Conservation (phyloP, 2,797 vertebrate species). For the Epinephelus malabaricus region DNA sequence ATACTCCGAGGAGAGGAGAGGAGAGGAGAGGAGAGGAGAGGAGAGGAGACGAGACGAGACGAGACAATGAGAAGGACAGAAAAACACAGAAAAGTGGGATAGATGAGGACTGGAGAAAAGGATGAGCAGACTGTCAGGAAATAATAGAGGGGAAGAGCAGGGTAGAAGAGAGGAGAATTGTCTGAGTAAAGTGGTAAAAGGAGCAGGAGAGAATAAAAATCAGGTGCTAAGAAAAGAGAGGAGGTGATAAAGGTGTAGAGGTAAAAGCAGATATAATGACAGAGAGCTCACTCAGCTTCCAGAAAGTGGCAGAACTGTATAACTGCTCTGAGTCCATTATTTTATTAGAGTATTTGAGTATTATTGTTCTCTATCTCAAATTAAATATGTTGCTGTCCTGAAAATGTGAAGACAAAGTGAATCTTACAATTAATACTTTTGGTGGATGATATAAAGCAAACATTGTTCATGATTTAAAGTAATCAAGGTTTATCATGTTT, state of each 20-base stretch:
- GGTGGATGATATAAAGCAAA: too few species aligned
- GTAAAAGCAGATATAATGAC: background rate
- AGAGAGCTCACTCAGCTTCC: background rate
- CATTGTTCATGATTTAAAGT: too few species aligned
- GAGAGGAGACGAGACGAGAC: conserved; percentile 11
- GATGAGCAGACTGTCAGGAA: background rate
- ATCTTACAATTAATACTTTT: too few species aligned
- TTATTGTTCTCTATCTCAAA: background rate
- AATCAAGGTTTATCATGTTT: too few species aligned
- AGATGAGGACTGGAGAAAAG: background rate
- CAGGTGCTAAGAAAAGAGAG: background rate
- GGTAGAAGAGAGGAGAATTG: background rate
- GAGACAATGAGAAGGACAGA: conserved; percentile 8
- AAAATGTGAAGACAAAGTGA: background rate
- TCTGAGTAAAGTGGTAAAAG: conserved; percentile 5
- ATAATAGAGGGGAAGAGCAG: background rate
- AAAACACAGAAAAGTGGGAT: background rate
- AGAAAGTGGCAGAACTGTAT: background rate
- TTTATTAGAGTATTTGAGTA: background rate
- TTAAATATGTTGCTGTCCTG: background rate
- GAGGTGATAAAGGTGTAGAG: background rate
- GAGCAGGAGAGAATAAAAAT: conserved; percentile 8
- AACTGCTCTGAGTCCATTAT: background rate
- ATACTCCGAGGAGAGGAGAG: background rate
- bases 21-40: conserved; percentile 4